These are phyloP conservation scores for Ips typographus DNA, from an alignment of 1,140 invertebrate species.

Conservation along the genomic window DNA sequence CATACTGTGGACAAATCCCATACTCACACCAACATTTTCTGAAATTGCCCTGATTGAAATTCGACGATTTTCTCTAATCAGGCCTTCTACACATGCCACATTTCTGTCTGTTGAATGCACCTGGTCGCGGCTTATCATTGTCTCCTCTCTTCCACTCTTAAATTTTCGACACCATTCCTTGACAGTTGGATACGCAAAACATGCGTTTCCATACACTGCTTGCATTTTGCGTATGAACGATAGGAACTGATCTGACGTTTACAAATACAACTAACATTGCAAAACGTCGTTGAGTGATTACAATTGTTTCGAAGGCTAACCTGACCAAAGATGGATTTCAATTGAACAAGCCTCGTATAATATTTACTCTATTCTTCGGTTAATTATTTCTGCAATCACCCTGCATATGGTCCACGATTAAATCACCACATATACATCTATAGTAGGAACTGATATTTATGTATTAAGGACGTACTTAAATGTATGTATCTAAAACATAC, in stretches of 20 bases:
- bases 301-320: conserved; percentile 8
- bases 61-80: conserved; percentile 1
- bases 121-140: neutral
- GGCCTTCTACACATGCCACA: neutral
- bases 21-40: neutral
- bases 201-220: neutral
- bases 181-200: neutral
- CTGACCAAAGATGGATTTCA: conserved; percentile 5
- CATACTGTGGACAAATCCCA: neutral
- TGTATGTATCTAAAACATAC: too few species aligned
- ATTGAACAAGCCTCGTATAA: conserved; percentile 1
- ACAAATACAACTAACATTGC: conserved; percentile 1
- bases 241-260: neutral
- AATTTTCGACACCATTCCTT: conserved; percentile 1
- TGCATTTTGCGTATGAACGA: neutral
- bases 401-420: too few species aligned
- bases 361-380: too few species aligned
- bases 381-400: too few species aligned
- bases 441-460: too few species aligned
- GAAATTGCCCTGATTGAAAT: neutral
- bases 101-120: neutral
- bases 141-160: neutral
- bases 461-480: too few species aligned
- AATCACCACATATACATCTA: too few species aligned
- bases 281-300: conserved; percentile 2